A percentile compares a stretch with the other conserved stretches of the same genome.
These are phyloP conservation scores for Ichneumoninae sp. DNA, from an alignment of 2,888 invertebrate species.

Conservation along the genomic window DNA sequence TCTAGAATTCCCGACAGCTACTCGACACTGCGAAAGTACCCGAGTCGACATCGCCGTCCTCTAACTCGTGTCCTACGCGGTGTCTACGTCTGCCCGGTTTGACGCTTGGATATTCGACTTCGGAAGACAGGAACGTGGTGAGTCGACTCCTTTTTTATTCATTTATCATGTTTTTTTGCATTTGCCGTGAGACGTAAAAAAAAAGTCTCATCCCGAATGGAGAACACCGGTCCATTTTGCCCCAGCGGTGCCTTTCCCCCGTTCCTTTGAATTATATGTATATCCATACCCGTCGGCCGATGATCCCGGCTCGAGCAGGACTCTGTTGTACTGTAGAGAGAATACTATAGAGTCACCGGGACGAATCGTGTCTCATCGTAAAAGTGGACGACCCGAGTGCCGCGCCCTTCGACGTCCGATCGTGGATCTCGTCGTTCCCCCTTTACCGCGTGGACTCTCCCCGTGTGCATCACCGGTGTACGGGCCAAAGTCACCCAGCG, in stretches of 20 bases:
- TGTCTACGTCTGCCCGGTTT: slow-evolving; percentile 34
- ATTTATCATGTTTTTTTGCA: neutral
- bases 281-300: neutral
- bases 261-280: neutral
- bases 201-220: too few relatives aligned
- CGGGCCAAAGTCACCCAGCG: slow-evolving; percentile 19
- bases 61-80: slow-evolving; percentile 17
- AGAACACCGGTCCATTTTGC: too few relatives aligned
- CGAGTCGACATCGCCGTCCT: slow-evolving; percentile 17
- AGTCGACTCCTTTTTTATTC: slow-evolving; percentile 22
- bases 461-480: neutral
- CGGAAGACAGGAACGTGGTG: slow-evolving; percentile 54
- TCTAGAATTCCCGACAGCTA: slow-evolving; percentile 23
- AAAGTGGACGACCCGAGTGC: slow-evolving; percentile 45
- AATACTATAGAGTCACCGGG: slow-evolving; percentile 28
- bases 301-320: slow-evolving; percentile 6
- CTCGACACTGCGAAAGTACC: slow-evolving; percentile 18
- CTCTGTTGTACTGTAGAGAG: neutral
- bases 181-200: neutral
- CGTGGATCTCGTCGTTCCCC: slow-evolving; percentile 4
- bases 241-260: too few relatives aligned
- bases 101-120: slow-evolving; percentile 58
- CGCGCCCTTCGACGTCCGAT: slow-evolving; percentile 50
- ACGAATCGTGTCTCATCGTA: slow-evolving; percentile 49
- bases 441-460: neutral